Percentiles rank a stretch among this genome's conserved stretches.
Evolutionary conservation across 2,888 invertebrate species (phyloP).

Genomic region (Eristalis pertinax): DNA sequence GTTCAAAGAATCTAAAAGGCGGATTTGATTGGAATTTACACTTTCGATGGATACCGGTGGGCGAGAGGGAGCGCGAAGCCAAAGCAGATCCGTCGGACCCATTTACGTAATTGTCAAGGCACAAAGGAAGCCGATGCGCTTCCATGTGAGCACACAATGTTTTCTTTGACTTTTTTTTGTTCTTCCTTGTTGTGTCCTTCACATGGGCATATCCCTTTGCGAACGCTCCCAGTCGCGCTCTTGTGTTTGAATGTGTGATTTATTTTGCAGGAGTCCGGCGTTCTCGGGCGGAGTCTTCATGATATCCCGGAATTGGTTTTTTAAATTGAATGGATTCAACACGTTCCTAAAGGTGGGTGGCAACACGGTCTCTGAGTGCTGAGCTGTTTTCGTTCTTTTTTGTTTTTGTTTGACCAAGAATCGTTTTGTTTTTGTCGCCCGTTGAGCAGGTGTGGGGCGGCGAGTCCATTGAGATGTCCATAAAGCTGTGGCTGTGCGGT

Average conservation of each 20-base stretch:
- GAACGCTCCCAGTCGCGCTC: background rate
- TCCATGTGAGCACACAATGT: conserved; percentile 28
- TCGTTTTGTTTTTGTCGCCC: conserved; percentile 3
- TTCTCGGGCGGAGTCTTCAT: conserved; percentile 80
- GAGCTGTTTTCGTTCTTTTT: too few relatives aligned
- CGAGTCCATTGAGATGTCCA: conserved; percentile 81
- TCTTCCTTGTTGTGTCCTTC: background rate
- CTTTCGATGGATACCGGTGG: conserved; percentile 81
- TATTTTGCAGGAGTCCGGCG: conserved; percentile 77
- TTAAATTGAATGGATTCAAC: conserved; percentile 80
- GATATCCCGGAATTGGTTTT: conserved; percentile 80
- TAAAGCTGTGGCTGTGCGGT: conserved; percentile 81
- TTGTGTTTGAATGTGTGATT: conserved; percentile 55
- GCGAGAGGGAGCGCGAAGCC: conserved; percentile 56
- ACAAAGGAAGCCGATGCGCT: conserved; percentile 23
- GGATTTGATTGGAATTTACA: conserved; percentile 83
- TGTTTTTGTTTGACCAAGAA: background rate
- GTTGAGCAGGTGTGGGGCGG: conserved; percentile 80
- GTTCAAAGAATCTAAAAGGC: conserved; percentile 79
- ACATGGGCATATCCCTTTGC: conserved; percentile 11
- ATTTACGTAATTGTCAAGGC: conserved; percentile 73
- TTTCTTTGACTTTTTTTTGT: background rate
- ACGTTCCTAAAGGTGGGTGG: conserved; percentile 77
- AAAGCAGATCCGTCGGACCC: conserved; percentile 64
- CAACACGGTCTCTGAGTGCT: background rate